Percentiles rank a stretch among this genome's conserved stretches.
phyloP scores from a whole-genome alignment of 2,888 invertebrate genomes.

The Cephus sareptanus region DNA sequence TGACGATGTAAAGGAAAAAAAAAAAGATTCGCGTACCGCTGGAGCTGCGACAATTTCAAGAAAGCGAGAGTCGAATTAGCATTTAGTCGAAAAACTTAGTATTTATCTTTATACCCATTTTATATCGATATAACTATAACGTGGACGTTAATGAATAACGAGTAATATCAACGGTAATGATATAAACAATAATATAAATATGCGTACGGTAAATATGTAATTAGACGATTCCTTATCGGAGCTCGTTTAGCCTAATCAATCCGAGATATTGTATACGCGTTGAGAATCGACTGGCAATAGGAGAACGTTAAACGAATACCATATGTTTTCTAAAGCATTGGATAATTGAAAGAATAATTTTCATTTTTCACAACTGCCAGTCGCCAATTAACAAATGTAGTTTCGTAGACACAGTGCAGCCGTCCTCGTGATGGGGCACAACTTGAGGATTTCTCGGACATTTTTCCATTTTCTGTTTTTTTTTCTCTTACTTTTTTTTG shows the following conservation, averaged over 20 bases:
- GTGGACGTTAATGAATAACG: constrained; percentile 33
- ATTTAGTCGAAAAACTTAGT: constrained; percentile 40
- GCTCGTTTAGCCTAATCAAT: neutral
- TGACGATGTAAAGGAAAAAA: too few species aligned
- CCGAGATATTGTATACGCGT: neutral
- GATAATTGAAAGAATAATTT: neutral
- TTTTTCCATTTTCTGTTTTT: constrained; percentile 21
- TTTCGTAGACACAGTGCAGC: neutral
- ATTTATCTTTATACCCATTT: constrained; percentile 40
- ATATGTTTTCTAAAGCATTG: neutral
- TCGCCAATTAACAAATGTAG: neutral
- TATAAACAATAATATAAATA: constrained; percentile 37
- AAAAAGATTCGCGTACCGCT: too few species aligned
- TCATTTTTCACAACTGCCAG: neutral
- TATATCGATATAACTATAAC: constrained; percentile 29
- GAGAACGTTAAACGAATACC: neutral
- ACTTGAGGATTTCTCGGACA: constrained; percentile 20
- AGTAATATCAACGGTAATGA: constrained; percentile 33
- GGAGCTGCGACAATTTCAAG: too few species aligned
- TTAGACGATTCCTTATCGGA: constrained; percentile 16
- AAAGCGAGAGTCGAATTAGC: constrained; percentile 15
- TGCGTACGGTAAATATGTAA: constrained; percentile 37
- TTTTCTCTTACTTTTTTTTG: constrained; percentile 4
- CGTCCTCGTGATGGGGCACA: too few species aligned
- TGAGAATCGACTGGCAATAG: neutral